Evolutionary conservation across 1,140 invertebrate species (phyloP), one percentile per base, ranked within the genome.

Genomic region (Choristoneura fumiferana): DNA sequence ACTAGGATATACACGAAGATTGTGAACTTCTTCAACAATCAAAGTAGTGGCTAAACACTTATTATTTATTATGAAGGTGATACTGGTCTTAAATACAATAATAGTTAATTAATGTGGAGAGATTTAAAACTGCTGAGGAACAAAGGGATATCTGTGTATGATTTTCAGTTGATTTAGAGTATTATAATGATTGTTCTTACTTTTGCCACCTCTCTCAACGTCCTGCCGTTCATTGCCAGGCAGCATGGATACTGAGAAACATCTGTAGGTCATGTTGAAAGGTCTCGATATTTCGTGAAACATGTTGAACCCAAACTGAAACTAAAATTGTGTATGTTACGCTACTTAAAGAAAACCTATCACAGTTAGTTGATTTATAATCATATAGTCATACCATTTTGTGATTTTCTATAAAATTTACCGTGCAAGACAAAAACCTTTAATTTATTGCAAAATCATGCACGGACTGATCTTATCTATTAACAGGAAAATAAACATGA

Each of bases 161-260:
- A 29, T 2, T 29, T 29, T 29, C 6, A 6, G 2, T 3, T 29
- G 2, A 29, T 29, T 3, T 29, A 29, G 6, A 29, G 22, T 3
- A 29, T 3, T 29, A 6, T 29, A 29, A 29, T 29, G 22, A 4
- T 15, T 40, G 13, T 15, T 6, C 92, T 91, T 91, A 98, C 97
- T 99, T 93, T 99, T 99, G 71, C 98, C 98, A 73, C 98, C 98
- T 76, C 95, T 93, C 91, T 99, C 98, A n/a, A 99, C 97, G 89
- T 99, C 97, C 77, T 96, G 94, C 64, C 97, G 91, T 70, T 98
- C 97, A 78, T 96, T 96, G 59, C 97, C 96, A 34, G 96, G 96
- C 39, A 99, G 87, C 97, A 99, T 98, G 0, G 97, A 97, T 0
- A 99, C 97, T 0, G 98, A 99, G 89, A 94, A 99, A 89, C 97